Evolutionary conservation across 2,113 vertebrate genomes (phyloP), one percentile per base, ranked within the genome.

Genomic region (Baryphthengus martii): DNA sequence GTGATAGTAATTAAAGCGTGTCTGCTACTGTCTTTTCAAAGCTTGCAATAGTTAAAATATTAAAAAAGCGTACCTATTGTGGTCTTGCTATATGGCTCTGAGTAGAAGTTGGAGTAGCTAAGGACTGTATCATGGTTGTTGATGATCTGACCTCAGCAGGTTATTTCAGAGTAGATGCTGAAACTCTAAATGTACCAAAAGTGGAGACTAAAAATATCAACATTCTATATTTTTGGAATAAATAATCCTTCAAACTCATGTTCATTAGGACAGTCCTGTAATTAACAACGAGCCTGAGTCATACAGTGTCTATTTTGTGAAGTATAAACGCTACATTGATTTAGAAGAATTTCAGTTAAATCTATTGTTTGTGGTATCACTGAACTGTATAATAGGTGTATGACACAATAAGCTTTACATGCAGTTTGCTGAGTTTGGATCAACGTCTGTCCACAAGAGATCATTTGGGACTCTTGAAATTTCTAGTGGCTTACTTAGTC

Each of bases 361-460:
- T 68, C n/a, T 44, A 2, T 50, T 52, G 28, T 55, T 44, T 85
- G 37, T 70, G 33, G 5, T 75, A 29, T 35, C 24, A 35, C 20
- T 50, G 33, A 67, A 63, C 37, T 73, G 6, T 56, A 10, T 28
- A 24, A 29, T 45, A 65, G 15, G 21, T 52, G 4, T 31, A 42
- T 29, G 18, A 17, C n/a, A 42, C 47, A 63, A 12, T 33, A 40
- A 76, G 39, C 39, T 76, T 42, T 47, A 33, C 10, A 21, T 11
- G 13, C 28, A 86, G 72, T 47, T 26, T 47, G 13, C 25, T 59
- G 25, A 24, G 23, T 59, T 81, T 47, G 25, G 21, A 40, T 21
- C 42, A 31, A 17, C 0, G 1, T 11, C 44, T 37, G 35, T 21
- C 13, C 35, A 25, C 0, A 2, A 55, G 66, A 66, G 31, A 18